Evolutionary conservation across 2,888 invertebrate species (phyloP).

Genomic region (Cepaea hortensis): DNA sequence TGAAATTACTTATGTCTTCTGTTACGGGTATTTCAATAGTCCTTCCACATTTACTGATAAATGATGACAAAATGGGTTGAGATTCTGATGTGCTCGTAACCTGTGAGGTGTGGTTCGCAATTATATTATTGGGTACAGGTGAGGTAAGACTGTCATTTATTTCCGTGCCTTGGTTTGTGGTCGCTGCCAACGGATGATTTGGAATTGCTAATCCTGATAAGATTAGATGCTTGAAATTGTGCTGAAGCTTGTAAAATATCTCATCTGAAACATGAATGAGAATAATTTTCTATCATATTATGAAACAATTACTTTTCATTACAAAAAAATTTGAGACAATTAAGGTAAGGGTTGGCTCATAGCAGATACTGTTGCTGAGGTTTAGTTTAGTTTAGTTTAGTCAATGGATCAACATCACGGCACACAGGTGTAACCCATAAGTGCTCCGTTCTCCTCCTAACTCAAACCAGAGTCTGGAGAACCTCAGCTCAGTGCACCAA

Average conservation of each 20-base stretch:
- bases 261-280: constrained; percentile 50
- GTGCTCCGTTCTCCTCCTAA: too few relatives aligned
- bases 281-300: background rate
- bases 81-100: background rate
- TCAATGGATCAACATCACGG: too few relatives aligned
- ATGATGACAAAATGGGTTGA: background rate
- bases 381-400: too few relatives aligned
- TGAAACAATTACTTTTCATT: background rate
- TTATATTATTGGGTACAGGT: background rate
- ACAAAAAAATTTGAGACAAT: too few relatives aligned
- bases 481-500: too few relatives aligned
- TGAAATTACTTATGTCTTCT: constrained; percentile 78
- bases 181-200: background rate
- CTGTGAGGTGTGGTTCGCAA: background rate
- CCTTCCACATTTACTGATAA: constrained; percentile 56
- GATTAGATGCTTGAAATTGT: constrained; percentile 41
- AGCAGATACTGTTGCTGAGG: too few relatives aligned
- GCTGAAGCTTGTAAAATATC: constrained; percentile 44
- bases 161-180: background rate
- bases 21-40: constrained; percentile 54
- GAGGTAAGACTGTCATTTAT: background rate
- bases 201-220: constrained; percentile 51
- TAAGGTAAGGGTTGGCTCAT: too few relatives aligned
- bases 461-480: too few relatives aligned
- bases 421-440: too few relatives aligned